These are phyloP conservation scores for Drosophila antonietae DNA, from an alignment of 2,888 invertebrate genomes.

Conservation along the genomic window DNA sequence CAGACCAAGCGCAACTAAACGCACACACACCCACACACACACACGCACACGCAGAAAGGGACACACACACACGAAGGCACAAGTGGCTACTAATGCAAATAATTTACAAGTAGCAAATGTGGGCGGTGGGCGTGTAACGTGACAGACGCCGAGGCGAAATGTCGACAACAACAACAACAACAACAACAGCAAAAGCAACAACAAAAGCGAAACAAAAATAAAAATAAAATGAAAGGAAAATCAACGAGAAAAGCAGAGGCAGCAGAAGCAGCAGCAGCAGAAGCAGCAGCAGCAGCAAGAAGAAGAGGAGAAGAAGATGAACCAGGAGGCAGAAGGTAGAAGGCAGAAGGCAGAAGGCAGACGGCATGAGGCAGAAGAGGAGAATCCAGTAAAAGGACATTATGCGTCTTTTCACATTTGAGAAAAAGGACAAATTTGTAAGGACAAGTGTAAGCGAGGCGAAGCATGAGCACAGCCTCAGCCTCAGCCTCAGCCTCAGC, in stretches of 20 bases:
- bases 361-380: slow-evolving; percentile 5
- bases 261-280: no score
- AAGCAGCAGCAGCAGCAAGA: not conserved
- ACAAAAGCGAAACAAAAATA: slow-evolving; percentile 49
- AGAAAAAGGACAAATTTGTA: slow-evolving; percentile 81
- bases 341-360: not conserved
- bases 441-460: slow-evolving; percentile 81
- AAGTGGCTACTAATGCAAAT: slow-evolving; percentile 83
- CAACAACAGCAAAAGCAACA: slow-evolving; percentile 14
- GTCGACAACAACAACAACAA: slow-evolving; percentile 66
- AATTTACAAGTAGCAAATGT: slow-evolving; percentile 81
- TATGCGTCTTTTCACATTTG: slow-evolving; percentile 81
- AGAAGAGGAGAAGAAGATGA: not conserved
- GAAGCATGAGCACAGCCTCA: slow-evolving; percentile 37
- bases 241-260: slow-evolving; percentile 26
- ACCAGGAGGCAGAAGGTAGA: not conserved
- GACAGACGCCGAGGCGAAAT: slow-evolving; percentile 67
- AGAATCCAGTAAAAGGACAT: slow-evolving; percentile 73
- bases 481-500: not conserved
- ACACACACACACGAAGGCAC: slow-evolving; percentile 54
- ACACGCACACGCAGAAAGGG: slow-evolving; percentile 25
- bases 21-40: slow-evolving; percentile 38
- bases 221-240: slow-evolving; percentile 48
- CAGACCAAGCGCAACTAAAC: slow-evolving; percentile 63
- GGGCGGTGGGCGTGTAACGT: slow-evolving; percentile 62